Base-by-base conservation (phyloP, 2,113 vertebrate species). In the Salvelinus alpinus region DNA sequence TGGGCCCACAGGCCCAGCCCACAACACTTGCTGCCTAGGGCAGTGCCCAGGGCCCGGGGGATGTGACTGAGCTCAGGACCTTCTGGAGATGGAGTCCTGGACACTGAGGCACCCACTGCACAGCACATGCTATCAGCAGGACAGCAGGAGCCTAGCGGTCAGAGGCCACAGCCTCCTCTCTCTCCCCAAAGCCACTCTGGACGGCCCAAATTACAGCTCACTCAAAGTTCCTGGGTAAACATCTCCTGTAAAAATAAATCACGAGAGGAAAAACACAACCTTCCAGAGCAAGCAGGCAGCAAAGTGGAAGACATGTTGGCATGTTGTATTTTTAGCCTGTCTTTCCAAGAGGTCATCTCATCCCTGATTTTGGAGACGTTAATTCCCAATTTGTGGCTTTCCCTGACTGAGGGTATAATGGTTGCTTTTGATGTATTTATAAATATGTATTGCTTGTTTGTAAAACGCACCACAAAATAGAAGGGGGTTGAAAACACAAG, bases 201-300 rank as follows among this genome's bases (percentile, higher is more conserved):
- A 85, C 48, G 47, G 81, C 87, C 85, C 83, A 83, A 93, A 93
- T 93, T 92, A 92, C 88, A 92, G 87, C 82, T 75, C 73, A 78
- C 76, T 76, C 38, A n/a, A 79, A 70, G 84, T 89, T 86, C 66
- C 66, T 89, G 90, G 85, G 86, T 92, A 93, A 93, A 93, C 88
- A 91, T 92, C 79, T 74, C 86, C 73, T 91, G 86, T 86, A 93
- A 91, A 93, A 94, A 92, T 91, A 93, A 84, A 91, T 85, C 20
- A 48, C 48, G 70, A 84, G 83, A 78, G 78, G 72, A 82, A 75
- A 73, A 83, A 60, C 79, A 82, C 78, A 77, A 87, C 87, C 88
- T 86, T 87, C 84, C 80, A 64, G 83, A 83, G 79, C 71, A 65
- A 73, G 78, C 67, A 27, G 72, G n/a, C 38, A 51, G 72, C 59